Conservation (phyloP, 1,140 invertebrate species). For the Myzus persicae region DNA sequence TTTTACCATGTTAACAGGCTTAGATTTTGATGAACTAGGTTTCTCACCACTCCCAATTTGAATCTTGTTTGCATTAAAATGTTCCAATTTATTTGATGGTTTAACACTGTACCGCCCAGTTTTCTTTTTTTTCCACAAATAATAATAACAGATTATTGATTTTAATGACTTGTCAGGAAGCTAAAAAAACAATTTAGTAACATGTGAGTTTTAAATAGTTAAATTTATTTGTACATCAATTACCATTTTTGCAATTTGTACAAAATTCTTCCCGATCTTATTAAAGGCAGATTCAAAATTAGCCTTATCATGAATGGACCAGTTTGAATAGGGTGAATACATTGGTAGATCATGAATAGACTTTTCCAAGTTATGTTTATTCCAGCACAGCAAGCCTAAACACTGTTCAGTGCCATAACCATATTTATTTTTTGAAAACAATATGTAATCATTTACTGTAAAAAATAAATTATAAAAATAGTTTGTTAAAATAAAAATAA, state of each 20-base stretch:
- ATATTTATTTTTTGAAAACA: slow-evolving; percentile 96
- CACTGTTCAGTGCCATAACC: slow-evolving; percentile 98
- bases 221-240: slow-evolving; percentile 62
- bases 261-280: slow-evolving; percentile 98
- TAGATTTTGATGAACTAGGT: slow-evolving; percentile 84
- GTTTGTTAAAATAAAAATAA: background rate
- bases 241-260: slow-evolving; percentile 96
- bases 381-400: slow-evolving; percentile 97
- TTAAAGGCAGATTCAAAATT: slow-evolving; percentile 98
- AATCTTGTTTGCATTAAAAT: slow-evolving; percentile 69
- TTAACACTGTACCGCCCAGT: slow-evolving; percentile 83
- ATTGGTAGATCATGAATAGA: slow-evolving; percentile 92
- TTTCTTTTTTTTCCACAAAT: slow-evolving; percentile 96
- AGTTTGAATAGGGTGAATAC: slow-evolving; percentile 96
- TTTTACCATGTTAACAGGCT: slow-evolving; percentile 76
- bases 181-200: slow-evolving; percentile 66
- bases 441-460: slow-evolving; percentile 93
- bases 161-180: slow-evolving; percentile 96
- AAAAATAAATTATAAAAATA: slow-evolving; percentile 61
- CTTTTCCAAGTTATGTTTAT: slow-evolving; percentile 93
- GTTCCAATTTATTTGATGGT: slow-evolving; percentile 76
- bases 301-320: slow-evolving; percentile 97
- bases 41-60: slow-evolving; percentile 75
- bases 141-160: slow-evolving; percentile 96
- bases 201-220: slow-evolving; percentile 46